These are phyloP conservation scores for Hemibagrus wyckioides DNA, from an alignment of 2,113 vertebrate species.

Conservation along the genomic window DNA sequence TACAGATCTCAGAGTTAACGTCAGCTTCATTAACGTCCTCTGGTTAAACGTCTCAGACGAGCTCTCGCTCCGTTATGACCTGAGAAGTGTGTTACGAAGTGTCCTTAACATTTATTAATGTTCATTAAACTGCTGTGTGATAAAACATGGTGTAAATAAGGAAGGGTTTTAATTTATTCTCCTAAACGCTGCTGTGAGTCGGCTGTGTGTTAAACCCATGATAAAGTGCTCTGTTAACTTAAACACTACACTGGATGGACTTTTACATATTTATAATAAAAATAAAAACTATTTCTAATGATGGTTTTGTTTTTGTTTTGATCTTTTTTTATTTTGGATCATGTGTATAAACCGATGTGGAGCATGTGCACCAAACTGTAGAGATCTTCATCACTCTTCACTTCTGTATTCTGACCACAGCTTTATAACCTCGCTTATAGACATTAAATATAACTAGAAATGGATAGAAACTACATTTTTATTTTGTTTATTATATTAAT, in stretches of 20 bases:
- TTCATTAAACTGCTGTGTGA: background rate
- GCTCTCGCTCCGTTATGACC: background rate
- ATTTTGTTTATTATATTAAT: too few relatives aligned
- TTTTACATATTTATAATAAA: constrained; percentile 10
- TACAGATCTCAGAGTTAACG: background rate
- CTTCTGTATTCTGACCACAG: too few relatives aligned
- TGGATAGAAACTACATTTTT: too few relatives aligned
- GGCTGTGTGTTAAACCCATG: background rate
- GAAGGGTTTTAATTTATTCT: constrained; percentile 4
- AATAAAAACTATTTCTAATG: background rate
- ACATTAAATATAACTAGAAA: too few relatives aligned
- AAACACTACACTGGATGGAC: background rate
- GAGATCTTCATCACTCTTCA: background rate
- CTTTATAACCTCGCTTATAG: too few relatives aligned
- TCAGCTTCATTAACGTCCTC: background rate
- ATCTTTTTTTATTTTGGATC: background rate
- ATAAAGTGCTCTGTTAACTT: background rate
- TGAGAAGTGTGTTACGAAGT: constrained; percentile 26
- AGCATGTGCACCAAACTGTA: too few relatives aligned
- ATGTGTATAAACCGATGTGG: background rate
- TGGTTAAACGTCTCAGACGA: background rate
- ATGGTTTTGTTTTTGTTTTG: background rate
- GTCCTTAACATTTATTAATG: constrained; percentile 21
- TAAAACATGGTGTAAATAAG: background rate
- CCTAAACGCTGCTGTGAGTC: background rate